Evolutionary conservation across 2,113 vertebrate species (phyloP), one percentile per base, ranked within the genome.

Genomic region (Catharus fuscescens): DNA sequence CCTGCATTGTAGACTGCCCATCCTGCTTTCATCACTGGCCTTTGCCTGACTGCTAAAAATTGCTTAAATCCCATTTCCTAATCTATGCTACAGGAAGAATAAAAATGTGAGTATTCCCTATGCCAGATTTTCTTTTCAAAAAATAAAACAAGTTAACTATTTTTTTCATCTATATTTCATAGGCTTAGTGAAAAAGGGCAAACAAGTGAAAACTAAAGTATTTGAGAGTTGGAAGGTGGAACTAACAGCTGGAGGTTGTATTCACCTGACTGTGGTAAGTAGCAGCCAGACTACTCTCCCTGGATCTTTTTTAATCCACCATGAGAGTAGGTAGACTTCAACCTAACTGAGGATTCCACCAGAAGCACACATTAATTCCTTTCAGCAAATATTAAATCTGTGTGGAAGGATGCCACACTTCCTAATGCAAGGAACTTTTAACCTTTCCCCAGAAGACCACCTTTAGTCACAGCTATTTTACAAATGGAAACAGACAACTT

Each of bases 401-500:
- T 52, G 50, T 59, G 50, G 50, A 80, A 83, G 28, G 25, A 28
- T 17, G 12, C 38, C 62, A 54, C 29, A 34, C 14, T 44, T 80
- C 17, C 60, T 74, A 71, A 64, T 34, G 36, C 56, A 83, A 71
- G 40, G 50, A 77, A 36, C n/a, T 85, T 78, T 86, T 77, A 83
- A 93, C 57, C 57, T 94, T 93, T 84, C 61, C 38, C 50, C 67
- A 91, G 29, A 86, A 95, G 84, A 57, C 53, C 70, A 56, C 47
- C 36, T 91, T 78, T 89, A 80, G 78, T 92, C 67, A 76, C 4
- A 11, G 18, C 24, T 94, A 78, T 40, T 83, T 81, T 86, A 82
- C 31, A 95, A 91, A 93, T 25, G 59, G 50, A 93, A 94, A 80
- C 40, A 82, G 77, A 89, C 92, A 81, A 57, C 57, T 31, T 62